These are phyloP conservation scores for Myanophis thanlyinensis DNA, from an alignment of 2,113 vertebrate genomes.

Conservation along the genomic window DNA sequence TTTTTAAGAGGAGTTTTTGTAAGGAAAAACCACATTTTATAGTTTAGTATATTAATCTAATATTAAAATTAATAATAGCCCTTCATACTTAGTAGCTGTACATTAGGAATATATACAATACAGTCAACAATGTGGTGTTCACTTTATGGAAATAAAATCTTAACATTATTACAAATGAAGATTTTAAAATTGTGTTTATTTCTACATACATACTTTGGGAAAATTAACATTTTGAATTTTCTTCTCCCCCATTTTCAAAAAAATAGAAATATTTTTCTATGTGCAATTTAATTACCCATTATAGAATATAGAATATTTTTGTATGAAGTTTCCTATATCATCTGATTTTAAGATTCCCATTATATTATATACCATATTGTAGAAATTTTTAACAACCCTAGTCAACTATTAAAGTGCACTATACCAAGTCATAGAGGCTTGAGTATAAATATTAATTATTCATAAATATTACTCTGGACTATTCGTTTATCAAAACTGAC, in stretches of 20 bases:
- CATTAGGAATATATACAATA: neutral
- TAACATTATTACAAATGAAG: neutral
- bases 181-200: neutral
- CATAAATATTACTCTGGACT: neutral
- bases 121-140: accelerated
- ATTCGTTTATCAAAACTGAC: neutral
- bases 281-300: neutral
- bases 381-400: neutral
- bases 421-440: neutral
- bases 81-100: accelerated
- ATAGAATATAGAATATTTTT: neutral
- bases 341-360: neutral
- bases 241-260: neutral
- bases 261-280: neutral
- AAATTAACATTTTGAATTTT: neutral
- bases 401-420: neutral
- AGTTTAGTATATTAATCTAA: accelerated
- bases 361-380: neutral
- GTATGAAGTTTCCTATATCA: neutral
- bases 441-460: neutral
- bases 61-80: neutral
- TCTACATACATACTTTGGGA: neutral
- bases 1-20: neutral
- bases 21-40: neutral
- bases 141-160: neutral